Evolutionary conservation across 2,113 vertebrate species (phyloP).

Genomic region (Psophia crepitans): DNA sequence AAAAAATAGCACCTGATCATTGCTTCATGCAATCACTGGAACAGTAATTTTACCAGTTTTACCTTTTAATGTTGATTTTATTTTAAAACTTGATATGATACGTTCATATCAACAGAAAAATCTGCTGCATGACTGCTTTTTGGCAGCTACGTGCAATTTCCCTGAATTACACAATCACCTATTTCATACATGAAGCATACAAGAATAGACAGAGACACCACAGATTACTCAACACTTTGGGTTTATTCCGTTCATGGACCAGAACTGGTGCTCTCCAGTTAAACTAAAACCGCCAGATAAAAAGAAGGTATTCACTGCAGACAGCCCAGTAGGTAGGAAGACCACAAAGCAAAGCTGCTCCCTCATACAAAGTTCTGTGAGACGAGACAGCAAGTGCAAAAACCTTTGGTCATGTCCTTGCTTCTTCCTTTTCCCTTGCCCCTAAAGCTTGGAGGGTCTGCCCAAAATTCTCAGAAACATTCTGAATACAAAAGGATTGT

Average conservation of each 20-base stretch:
- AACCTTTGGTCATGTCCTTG: not conserved
- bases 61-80: not conserved
- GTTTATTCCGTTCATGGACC: not conserved
- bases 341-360: not conserved
- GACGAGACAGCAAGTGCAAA: not conserved
- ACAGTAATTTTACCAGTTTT: not conserved
- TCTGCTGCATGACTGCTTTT: not conserved
- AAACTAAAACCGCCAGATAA: not conserved
- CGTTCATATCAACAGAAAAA: not conserved
- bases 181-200: not conserved
- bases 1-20: not conserved
- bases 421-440: not conserved
- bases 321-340: not conserved
- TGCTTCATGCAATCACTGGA: not conserved
- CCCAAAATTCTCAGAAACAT: not conserved
- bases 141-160: not conserved
- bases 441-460: not conserved
- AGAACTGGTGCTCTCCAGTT: not conserved
- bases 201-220: not conserved
- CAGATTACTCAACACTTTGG: not conserved
- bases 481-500: not conserved
- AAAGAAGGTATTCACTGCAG: not conserved
- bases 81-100: not conserved
- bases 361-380: not conserved
- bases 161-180: conserved; percentile 11